A percentile compares a stretch with the other conserved stretches of the same genome.
Conservation (phyloP, 2,797 vertebrate species). For the Manis javanica region DNA sequence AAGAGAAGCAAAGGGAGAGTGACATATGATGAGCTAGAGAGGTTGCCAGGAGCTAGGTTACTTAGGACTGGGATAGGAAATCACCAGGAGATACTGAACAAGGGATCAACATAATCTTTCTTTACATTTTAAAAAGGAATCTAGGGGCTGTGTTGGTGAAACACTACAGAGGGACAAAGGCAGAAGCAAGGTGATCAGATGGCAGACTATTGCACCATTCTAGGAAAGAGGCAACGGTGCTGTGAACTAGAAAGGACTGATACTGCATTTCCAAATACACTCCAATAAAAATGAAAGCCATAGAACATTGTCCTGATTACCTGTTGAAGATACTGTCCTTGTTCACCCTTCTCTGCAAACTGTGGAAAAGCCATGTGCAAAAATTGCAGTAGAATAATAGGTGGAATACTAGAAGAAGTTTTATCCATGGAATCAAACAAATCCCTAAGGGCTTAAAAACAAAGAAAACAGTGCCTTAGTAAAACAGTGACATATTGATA, state of each 20-base stretch:
- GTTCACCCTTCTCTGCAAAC: slow-evolving; percentile 99
- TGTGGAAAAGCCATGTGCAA: slow-evolving; percentile 99
- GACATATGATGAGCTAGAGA: background rate
- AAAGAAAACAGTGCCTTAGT: slow-evolving; percentile 83
- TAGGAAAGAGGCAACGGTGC: background rate
- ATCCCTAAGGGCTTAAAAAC: slow-evolving; percentile 95
- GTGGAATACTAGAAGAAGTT: slow-evolving; percentile 98
- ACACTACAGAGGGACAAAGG: background rate
- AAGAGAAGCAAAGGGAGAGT: background rate
- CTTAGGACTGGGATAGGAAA: background rate
- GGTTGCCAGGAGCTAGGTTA: background rate
- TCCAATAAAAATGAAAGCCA: background rate
- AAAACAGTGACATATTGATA: slow-evolving; percentile 68
- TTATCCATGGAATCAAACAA: slow-evolving; percentile 99
- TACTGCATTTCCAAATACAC: too few species aligned
- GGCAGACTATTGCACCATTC: background rate
- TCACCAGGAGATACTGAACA: background rate
- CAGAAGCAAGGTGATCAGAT: background rate
- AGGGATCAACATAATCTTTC: background rate
- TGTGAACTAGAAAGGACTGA: background rate
- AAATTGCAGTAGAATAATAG: slow-evolving; percentile 98
- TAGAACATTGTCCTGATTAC: slow-evolving; percentile 83
- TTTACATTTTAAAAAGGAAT: background rate
- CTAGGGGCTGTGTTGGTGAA: background rate
- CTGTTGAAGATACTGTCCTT: slow-evolving; percentile 99